Conservation (phyloP, 2,113 vertebrate genomes). For the Origma solitaria region DNA sequence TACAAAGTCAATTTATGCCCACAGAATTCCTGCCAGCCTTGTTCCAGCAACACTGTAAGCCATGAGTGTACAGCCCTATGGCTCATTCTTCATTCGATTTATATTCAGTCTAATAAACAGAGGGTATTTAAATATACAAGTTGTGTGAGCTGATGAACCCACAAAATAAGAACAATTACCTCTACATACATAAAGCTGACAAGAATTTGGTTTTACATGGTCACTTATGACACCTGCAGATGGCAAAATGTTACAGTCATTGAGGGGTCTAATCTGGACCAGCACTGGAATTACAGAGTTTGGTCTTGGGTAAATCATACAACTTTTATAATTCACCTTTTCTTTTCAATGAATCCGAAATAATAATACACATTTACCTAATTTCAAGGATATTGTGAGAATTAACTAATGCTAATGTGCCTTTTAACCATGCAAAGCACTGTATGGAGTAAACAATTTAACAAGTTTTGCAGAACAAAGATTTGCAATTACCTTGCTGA, state of each 20-base stretch:
- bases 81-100: not conserved
- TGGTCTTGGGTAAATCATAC: not conserved
- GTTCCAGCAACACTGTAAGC: not conserved
- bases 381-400: not conserved
- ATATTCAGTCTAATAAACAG: not conserved
- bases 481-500: not conserved
- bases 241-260: not conserved
- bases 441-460: not conserved
- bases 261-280: not conserved
- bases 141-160: not conserved
- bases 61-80: not conserved
- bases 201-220: not conserved
- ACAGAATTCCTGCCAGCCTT: not conserved
- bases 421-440: not conserved
- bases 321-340: not conserved
- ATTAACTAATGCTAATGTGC: not conserved
- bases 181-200: not conserved
- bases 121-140: not conserved
- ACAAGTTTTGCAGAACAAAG: not conserved
- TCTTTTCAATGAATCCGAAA: not conserved
- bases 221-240: not conserved
- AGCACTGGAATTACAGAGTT: not conserved
- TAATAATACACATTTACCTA: not conserved
- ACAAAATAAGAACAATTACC: not conserved
- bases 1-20: constrained; percentile 8